Evolutionary conservation across 2,888 invertebrate genomes (phyloP).

Genomic region (Allacma fusca): DNA sequence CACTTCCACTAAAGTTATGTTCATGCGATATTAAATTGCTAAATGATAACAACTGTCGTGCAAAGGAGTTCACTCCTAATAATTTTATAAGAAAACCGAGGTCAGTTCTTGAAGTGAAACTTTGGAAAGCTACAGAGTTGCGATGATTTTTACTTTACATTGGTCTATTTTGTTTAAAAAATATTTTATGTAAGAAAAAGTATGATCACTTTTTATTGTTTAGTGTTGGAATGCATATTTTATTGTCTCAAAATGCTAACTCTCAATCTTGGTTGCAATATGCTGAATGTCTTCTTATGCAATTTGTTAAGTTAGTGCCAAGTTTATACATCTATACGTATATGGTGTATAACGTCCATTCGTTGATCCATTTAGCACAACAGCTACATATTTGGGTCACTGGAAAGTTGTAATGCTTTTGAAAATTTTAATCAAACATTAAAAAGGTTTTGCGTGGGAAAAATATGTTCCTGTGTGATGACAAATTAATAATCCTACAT

Average conservation of each 20-base stretch:
- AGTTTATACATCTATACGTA: too few relatives aligned
- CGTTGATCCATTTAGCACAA: too few relatives aligned
- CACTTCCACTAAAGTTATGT: background rate
- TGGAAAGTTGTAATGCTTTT: too few relatives aligned
- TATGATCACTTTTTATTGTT: too few relatives aligned
- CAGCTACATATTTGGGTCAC: too few relatives aligned
- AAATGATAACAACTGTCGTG: background rate
- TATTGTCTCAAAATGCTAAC: constrained; percentile 26
- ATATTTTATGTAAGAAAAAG: too few relatives aligned
- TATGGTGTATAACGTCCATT: too few relatives aligned
- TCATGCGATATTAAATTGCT: background rate
- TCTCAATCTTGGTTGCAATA: constrained; percentile 14
- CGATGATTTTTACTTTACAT: constrained; percentile 22
- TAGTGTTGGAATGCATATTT: constrained; percentile 30
- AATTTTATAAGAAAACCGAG: constrained; percentile 20
- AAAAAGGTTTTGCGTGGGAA: constrained; percentile 30
- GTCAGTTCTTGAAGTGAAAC: background rate
- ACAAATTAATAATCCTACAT: too few relatives aligned
- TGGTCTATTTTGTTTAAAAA: background rate
- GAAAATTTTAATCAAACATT: constrained; percentile 43
- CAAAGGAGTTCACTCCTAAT: background rate
- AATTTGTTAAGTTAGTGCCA: constrained; percentile 43
- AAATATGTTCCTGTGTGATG: constrained; percentile 25
- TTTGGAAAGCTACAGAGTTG: constrained; percentile 25
- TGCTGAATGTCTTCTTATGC: constrained; percentile 7